These are phyloP conservation scores for Psilopsiagon aymara DNA, from an alignment of 2,113 vertebrate species.

Conservation along the genomic window DNA sequence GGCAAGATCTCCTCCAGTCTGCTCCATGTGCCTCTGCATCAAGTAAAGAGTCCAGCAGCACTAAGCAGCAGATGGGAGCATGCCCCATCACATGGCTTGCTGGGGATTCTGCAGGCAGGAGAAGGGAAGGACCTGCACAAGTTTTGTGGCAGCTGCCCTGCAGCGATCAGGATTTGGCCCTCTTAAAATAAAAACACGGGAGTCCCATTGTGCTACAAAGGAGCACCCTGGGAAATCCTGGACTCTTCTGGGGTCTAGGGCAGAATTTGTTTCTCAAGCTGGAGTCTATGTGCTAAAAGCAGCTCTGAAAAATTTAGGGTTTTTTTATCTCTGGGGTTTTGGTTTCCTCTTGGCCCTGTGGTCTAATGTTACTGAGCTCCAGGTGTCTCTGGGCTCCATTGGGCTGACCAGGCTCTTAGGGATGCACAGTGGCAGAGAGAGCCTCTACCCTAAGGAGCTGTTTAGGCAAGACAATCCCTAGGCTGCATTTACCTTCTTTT, in stretches of 20 bases:
- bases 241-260: background rate
- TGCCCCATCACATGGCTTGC: background rate
- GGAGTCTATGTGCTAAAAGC: background rate
- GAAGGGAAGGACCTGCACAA: background rate
- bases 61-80: background rate
- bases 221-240: background rate
- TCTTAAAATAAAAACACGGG: background rate
- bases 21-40: background rate
- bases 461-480: background rate
- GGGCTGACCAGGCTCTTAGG: background rate
- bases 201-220: background rate
- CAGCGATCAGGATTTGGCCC: background rate
- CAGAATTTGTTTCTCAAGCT: background rate
- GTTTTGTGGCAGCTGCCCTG: too few species aligned
- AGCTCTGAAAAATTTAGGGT: background rate
- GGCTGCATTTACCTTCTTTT: background rate
- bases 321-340: background rate
- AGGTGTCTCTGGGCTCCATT: background rate
- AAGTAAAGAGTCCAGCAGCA: background rate
- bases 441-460: background rate
- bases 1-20: background rate
- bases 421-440: background rate
- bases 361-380: background rate
- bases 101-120: background rate
- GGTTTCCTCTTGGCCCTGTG: background rate